Percentiles rank a stretch among this genome's conserved stretches.
Conservation (phyloP, 2,888 invertebrate species). For the Ecliptopera silaceata region DNA sequence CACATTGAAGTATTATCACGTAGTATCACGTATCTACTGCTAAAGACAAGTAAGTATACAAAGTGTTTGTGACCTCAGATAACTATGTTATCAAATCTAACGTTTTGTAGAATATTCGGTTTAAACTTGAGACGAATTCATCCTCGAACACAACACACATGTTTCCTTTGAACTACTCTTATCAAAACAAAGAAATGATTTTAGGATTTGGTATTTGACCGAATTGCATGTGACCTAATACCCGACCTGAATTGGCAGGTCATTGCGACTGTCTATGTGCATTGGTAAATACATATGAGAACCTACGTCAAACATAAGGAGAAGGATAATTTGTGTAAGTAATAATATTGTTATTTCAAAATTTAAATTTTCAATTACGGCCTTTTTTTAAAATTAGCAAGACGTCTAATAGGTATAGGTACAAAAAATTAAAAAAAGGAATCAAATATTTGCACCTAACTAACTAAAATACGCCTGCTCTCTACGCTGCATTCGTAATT, state of each 20-base stretch:
- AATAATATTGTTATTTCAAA: no score
- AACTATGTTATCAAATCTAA: slow-evolving; percentile 38
- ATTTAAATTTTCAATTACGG: no score
- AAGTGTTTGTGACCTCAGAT: slow-evolving; percentile 38
- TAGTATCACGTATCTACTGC: no score
- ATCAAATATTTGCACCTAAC: no score
- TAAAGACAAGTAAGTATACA: slow-evolving; percentile 44
- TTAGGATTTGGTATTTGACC: slow-evolving; percentile 2
- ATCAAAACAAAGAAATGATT: background rate
- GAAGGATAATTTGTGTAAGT: no score
- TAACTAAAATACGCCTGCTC: no score
- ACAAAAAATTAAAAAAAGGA: no score
- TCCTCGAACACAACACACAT: no score
- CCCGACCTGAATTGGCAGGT: slow-evolving; percentile 4
- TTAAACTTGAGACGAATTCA: slow-evolving; percentile 1
- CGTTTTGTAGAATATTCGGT: slow-evolving; percentile 36
- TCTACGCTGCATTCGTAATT: no score
- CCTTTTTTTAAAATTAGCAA: no score
- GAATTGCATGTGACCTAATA: slow-evolving; percentile 13
- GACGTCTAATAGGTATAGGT: no score
- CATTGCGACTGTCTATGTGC: slow-evolving; percentile 9
- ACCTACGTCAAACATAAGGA: no score
- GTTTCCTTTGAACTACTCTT: background rate
- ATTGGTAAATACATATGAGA: background rate
- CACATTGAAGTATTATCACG: slow-evolving; percentile 39